Evolutionary conservation across 2,888 invertebrate species (phyloP), one percentile per base, ranked within the genome.

Genomic region (Steromphala cineraria): DNA sequence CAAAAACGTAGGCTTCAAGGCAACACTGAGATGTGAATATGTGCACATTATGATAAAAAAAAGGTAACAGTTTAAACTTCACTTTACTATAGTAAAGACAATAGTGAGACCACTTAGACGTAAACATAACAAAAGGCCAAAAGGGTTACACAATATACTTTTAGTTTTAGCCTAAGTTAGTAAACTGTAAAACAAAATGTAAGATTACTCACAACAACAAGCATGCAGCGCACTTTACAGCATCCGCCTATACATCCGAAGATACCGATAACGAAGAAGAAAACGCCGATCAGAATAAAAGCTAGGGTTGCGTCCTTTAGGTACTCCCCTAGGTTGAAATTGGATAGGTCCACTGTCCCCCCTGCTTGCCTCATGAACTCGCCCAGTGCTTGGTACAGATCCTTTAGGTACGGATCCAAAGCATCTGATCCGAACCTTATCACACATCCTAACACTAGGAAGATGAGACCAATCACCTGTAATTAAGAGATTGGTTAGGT

Each of bases 161-260:
- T 46, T 46, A 46, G 13, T 13, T 46, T 10, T 46, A 8, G 13
- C 46, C 5, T 10, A 13, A 1, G 5, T 46, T 10, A 46, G 1
- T 8, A 10, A 46, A 10, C n/a, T n/a, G n/a, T 46, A 5, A 13
- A 10, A 10, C 5, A 5, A 10, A 46, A 13, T 10, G 13, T 46
- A 1, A 5, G 1, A 13, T 0, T 3, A 88, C 89, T 87, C 80
- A 91, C 91, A 62, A 88, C 75, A 21, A 87, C 82, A 0, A 91
- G 86, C 67, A 89, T 82, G n/a, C 82, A 83, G 76, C 83, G 86
- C 76, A 88, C 86, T 82, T 86, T 82, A 79, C 91, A 91, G 82
- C 89, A 89, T 21, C 90, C 91, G 7, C 91, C 91, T 71, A 89
- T 80, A 71, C 90, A 90, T 40, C 91, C 91, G 17, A 89, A 19